phyloP scores from a whole-genome alignment of 1,140 invertebrate genomes.

The Brachionus rubens region DNA sequence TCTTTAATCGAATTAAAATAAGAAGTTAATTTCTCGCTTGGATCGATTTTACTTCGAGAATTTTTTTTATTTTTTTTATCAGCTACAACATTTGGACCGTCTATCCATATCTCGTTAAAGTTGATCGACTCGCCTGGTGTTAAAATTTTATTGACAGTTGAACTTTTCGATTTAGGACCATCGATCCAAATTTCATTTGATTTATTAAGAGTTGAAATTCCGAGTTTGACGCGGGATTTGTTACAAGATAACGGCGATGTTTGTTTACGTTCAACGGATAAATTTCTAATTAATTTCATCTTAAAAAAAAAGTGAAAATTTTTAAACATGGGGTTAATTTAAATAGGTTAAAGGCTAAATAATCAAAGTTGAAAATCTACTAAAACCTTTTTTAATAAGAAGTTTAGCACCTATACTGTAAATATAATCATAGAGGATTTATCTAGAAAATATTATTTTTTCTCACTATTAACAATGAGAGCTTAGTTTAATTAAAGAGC shows the following conservation, averaged over 20 bases:
- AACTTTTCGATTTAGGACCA: slow-evolving; percentile 21
- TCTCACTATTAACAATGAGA: too few species aligned
- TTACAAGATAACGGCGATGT: not conserved
- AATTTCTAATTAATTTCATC: slow-evolving; percentile 32
- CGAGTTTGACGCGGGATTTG: not conserved
- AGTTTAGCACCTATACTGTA: too few species aligned
- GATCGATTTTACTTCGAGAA: not conserved
- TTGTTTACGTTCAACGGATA: not conserved
- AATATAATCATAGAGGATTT: too few species aligned
- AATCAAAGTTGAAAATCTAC: too few species aligned
- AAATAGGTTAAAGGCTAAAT: too few species aligned
- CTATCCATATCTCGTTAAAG: slow-evolving; percentile 43
- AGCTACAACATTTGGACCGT: slow-evolving; percentile 3
- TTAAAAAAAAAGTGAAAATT: slow-evolving; percentile 2
- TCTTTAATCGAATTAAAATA: slow-evolving; percentile 5
- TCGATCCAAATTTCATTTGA: slow-evolving; percentile 30
- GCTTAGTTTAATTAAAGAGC: too few species aligned
- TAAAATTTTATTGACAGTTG: not conserved
- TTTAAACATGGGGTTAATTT: too few species aligned
- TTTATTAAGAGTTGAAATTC: not conserved
- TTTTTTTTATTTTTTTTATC: not conserved
- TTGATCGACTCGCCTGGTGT: slow-evolving; percentile 19
- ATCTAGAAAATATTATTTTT: too few species aligned
- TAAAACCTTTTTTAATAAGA: too few species aligned
- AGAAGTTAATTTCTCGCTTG: not conserved